These are phyloP conservation scores for Vanessa atalanta DNA, from an alignment of 1,140 invertebrate species.

Conservation along the genomic window DNA sequence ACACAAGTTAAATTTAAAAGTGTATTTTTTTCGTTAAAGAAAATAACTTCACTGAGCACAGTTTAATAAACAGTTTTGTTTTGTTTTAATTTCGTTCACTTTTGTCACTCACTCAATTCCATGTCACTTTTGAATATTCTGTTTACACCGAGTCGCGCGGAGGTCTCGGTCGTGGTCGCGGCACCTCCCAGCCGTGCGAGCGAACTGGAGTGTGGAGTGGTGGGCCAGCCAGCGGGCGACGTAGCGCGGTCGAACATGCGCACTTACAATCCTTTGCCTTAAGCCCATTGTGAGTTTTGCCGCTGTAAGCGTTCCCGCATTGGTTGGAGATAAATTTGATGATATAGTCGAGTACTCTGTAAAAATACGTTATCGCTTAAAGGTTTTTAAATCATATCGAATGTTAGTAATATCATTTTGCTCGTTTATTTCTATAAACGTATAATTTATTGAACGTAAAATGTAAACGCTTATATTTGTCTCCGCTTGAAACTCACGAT, in stretches of 20 bases:
- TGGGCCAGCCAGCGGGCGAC: slow-evolving; percentile 46
- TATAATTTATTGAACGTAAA: too few relatives aligned
- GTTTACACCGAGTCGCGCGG: slow-evolving; percentile 39
- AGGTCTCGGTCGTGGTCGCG: slow-evolving; percentile 38
- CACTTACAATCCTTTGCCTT: slow-evolving; percentile 64
- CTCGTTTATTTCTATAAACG: background rate
- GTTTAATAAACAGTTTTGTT: slow-evolving; percentile 12
- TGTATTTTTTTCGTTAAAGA: background rate
- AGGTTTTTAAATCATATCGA: slow-evolving; percentile 3
- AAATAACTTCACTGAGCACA: slow-evolving; percentile 14
- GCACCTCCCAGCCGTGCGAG: slow-evolving; percentile 45
- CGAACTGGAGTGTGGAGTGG: slow-evolving; percentile 54
- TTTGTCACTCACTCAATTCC: slow-evolving; percentile 21
- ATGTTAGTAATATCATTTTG: background rate
- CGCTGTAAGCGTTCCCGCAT: slow-evolving; percentile 64
- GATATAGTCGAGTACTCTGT: slow-evolving; percentile 33
- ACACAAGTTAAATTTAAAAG: slow-evolving; percentile 1
- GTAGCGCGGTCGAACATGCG: slow-evolving; percentile 63
- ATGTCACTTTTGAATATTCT: slow-evolving; percentile 36
- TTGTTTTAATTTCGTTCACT: slow-evolving; percentile 35
- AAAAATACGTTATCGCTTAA: slow-evolving; percentile 12
- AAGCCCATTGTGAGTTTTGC: slow-evolving; percentile 63
- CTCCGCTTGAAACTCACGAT: too few relatives aligned
- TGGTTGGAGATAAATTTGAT: slow-evolving; percentile 66
- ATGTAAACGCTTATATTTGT: too few relatives aligned